Conservation (phyloP, 2,888 invertebrate species). For the Hirtodrosophila confusa region DNA sequence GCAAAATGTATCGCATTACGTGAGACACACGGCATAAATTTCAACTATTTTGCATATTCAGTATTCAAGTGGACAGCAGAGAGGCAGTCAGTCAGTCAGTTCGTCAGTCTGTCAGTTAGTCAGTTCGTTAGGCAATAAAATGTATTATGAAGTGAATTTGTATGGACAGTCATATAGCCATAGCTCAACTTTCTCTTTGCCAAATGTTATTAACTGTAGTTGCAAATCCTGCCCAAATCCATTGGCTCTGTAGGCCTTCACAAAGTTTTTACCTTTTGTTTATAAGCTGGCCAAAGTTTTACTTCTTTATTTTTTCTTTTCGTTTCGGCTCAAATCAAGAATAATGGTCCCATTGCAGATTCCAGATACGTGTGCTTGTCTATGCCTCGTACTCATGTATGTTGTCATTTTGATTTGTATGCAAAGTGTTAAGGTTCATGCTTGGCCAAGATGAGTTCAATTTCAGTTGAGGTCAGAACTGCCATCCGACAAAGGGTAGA, state of each 20-base stretch:
- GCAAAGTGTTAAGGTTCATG: constrained; percentile 72
- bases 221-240: constrained; percentile 72
- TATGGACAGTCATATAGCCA: constrained; percentile 38
- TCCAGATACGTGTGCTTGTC: constrained; percentile 43
- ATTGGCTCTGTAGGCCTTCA: constrained; percentile 58
- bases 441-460: constrained; percentile 62
- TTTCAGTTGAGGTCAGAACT: constrained; percentile 52
- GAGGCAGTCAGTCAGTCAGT: constrained; percentile 19
- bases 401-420: constrained; percentile 73
- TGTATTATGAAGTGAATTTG: constrained; percentile 61
- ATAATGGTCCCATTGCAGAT: constrained; percentile 76
- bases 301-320: constrained; percentile 1
- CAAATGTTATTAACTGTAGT: constrained; percentile 73
- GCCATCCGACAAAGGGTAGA: not conserved
- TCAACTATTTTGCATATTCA: constrained; percentile 66
- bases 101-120: constrained; percentile 24
- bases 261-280: constrained; percentile 67
- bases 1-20: constrained; percentile 72
- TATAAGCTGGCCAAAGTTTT: constrained; percentile 66
- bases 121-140: constrained; percentile 54
- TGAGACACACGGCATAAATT: constrained; percentile 65
- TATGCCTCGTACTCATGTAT: constrained; percentile 4
- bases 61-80: constrained; percentile 45
- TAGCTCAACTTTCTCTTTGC: constrained; percentile 49
- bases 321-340: constrained; percentile 65